These are phyloP conservation scores for Leptopilina drosophilae DNA, from an alignment of 2,888 invertebrate genomes.

Conservation along the genomic window DNA sequence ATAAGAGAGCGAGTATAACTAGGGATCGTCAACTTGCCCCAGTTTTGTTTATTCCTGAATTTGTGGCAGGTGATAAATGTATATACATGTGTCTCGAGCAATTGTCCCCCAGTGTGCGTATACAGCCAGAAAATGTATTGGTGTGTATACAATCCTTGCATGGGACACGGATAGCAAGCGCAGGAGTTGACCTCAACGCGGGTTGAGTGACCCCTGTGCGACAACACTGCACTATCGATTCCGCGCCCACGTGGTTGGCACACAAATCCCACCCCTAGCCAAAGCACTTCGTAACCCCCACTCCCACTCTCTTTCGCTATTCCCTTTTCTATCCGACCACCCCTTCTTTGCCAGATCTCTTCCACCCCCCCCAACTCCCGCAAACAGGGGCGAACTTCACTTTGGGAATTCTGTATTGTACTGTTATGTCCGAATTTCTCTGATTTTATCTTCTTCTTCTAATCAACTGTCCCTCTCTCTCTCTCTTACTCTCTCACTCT, in stretches of 20 bases:
- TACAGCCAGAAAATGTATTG: neutral
- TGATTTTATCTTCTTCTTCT: neutral
- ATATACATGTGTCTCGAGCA: conserved; percentile 6
- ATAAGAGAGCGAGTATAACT: neutral
- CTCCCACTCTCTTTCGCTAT: conserved; percentile 38
- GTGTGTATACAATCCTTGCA: conserved; percentile 15
- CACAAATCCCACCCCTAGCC: conserved; percentile 62
- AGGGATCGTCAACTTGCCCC: conserved; percentile 4
- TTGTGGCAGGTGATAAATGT: conserved; percentile 26
- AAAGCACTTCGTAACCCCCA: conserved; percentile 39
- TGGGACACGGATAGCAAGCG: conserved; percentile 52
- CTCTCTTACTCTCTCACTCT: too few species aligned
- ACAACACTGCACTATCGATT: conserved; percentile 76
- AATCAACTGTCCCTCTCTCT: neutral
- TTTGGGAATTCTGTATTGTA: conserved; percentile 13
- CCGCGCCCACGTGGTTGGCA: conserved; percentile 72
- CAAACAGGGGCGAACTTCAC: conserved; percentile 36
- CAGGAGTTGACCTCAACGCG: conserved; percentile 71
- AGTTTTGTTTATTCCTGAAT: conserved; percentile 24
- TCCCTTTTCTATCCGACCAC: conserved; percentile 40
- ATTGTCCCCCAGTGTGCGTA: conserved; percentile 17
- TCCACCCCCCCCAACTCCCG: conserved; percentile 16
- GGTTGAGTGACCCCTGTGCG: conserved; percentile 74
- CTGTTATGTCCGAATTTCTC: neutral
- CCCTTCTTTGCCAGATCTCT: conserved; percentile 37